Evolutionary conservation across 2,113 vertebrate species (phyloP), one percentile per base, ranked within the genome.

Genomic region (Ovibos moschatus): DNA sequence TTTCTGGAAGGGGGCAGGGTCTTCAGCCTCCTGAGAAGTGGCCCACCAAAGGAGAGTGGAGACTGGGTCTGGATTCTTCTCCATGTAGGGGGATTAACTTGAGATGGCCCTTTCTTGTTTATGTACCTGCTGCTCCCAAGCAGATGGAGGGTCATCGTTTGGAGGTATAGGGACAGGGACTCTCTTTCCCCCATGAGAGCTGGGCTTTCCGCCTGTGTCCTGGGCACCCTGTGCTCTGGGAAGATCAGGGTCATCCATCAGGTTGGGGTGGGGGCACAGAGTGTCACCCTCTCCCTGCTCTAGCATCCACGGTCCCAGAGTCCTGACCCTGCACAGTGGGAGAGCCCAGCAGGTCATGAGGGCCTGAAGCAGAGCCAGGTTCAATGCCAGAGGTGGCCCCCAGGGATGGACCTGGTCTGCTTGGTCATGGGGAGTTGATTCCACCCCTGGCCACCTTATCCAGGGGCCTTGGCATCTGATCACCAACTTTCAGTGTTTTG

Each of bases 151-250:
- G 50, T 87, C n/a, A 57, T 58, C 2, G 1, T 36, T 30, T 43
- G 33, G 5, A 27, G 13, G 27, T 33, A 15, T 14, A 7, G 6
- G 87, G 51, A 88, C 47, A 45, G 19, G 28, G 28, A 30, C 6
- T 4, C 19, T 21, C 4, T 28, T 78, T 5, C 6, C 5, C 6
- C 23, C 0, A n/a, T 23, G 30, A 64, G 23, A 87, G 5, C 1
- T 60, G n/a, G 17, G 13, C 3, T 36, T 79, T 4, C 28, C 0
- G 1, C 6, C 71, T 76, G 14, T 36, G 15, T 21, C 3, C 27
- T 25, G 13, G 13, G 6, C 0, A 30, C 1, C 0, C 1, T 2
- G 12, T 28, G 8, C 17, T 27, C 14, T 21, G 4, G 27, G 11
- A 95, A 51, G 8, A 74, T 36, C 71, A 28, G 9, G 19, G 14